Conservation (phyloP, 2,888 invertebrate genomes). For the Mythimna impura region DNA sequence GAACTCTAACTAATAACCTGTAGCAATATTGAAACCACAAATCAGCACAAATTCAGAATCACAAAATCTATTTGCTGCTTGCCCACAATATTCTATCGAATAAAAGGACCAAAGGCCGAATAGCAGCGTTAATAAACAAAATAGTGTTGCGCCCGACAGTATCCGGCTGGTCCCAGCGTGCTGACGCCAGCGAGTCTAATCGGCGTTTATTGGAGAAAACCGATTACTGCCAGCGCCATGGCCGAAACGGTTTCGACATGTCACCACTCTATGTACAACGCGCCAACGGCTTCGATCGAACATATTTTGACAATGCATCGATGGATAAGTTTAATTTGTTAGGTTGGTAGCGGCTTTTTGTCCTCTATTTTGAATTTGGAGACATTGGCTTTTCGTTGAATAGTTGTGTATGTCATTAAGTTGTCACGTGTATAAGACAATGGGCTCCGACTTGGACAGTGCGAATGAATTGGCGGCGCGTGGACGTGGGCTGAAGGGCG, state of each 20-base stretch:
- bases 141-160: constrained; percentile 71
- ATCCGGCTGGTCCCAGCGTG: constrained; percentile 79
- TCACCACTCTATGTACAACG: constrained; percentile 75
- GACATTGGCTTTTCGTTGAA: constrained; percentile 7
- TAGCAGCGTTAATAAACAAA: constrained; percentile 58
- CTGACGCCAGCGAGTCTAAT: constrained; percentile 91
- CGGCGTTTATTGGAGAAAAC: constrained; percentile 90
- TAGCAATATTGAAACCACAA: background rate
- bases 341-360: constrained; percentile 34
- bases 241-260: constrained; percentile 87
- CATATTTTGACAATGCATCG: constrained; percentile 61
- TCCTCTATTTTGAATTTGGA: constrained; percentile 3
- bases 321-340: constrained; percentile 51
- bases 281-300: constrained; percentile 41
- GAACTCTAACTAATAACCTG: background rate
- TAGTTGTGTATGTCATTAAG: constrained; percentile 22
- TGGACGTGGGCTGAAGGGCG: background rate
- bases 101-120: constrained; percentile 37
- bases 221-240: constrained; percentile 85
- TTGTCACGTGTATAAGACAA: constrained; percentile 28
- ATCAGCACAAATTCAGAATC: background rate
- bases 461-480: constrained; percentile 11
- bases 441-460: constrained; percentile 5
- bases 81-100: constrained; percentile 5
- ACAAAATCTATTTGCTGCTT: background rate